Conservation (phyloP, 2,797 vertebrate species). For the Gobio occitaniae region DNA sequence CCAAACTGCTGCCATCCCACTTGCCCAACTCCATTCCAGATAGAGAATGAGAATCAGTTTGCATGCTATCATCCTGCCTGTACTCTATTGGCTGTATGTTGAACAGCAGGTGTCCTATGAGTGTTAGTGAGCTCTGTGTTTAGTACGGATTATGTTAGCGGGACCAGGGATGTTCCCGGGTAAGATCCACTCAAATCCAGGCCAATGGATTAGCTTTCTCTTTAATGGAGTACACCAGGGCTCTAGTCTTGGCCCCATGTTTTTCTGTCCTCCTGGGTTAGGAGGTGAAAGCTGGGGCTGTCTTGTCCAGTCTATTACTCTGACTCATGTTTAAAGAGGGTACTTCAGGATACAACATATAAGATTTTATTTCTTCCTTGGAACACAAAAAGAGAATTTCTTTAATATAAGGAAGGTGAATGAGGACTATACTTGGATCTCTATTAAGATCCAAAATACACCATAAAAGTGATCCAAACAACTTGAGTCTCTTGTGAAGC, state of each 20-base stretch:
- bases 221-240: slow-evolving; percentile 37
- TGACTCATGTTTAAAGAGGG: slow-evolving; percentile 33
- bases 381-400: background rate
- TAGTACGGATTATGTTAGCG: slow-evolving; percentile 62
- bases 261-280: slow-evolving; percentile 44
- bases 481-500: background rate
- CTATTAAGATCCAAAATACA: background rate
- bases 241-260: slow-evolving; percentile 25
- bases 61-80: slow-evolving; percentile 25
- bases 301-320: slow-evolving; percentile 15
- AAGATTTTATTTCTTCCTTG: background rate
- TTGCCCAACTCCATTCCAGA: slow-evolving; percentile 10
- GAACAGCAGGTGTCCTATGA: slow-evolving; percentile 65
- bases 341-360: background rate
- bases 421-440: background rate
- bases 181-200: slow-evolving; percentile 62
- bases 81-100: slow-evolving; percentile 57
- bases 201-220: slow-evolving; percentile 60
- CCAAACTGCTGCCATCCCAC: slow-evolving; percentile 25
- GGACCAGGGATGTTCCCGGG: slow-evolving; percentile 62
- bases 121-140: slow-evolving; percentile 55
- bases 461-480: background rate
- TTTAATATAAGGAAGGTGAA: background rate
- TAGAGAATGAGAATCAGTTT: slow-evolving; percentile 40
- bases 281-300: slow-evolving; percentile 24